Percentiles rank a stretch among this genome's conserved stretches.
Conservation (phyloP, 2,888 invertebrate species). For the Drosophila hamatofila region DNA sequence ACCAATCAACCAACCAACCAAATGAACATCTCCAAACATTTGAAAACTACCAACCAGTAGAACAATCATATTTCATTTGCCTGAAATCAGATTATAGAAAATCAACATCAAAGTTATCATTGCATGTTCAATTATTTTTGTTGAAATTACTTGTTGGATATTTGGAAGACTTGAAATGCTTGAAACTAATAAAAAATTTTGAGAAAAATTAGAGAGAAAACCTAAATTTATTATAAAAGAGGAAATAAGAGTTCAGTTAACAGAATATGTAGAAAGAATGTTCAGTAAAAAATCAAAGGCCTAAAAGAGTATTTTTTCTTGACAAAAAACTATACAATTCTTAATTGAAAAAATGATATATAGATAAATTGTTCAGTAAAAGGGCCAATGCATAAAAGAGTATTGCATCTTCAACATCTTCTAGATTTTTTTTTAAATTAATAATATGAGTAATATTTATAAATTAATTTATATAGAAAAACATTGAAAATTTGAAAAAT, state of each 20-base stretch:
- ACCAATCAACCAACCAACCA: background rate
- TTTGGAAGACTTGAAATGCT: background rate
- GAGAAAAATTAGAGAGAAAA: background rate
- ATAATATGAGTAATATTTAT: no score
- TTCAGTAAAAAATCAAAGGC: background rate
- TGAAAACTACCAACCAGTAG: background rate
- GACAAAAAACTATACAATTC: no score
- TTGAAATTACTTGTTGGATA: conserved; percentile 16
- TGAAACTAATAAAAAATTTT: background rate
- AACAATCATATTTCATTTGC: conserved; percentile 4
- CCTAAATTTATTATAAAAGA: background rate
- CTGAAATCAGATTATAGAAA: background rate
- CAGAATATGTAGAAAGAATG: background rate
- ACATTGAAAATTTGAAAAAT: no score
- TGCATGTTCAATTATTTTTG: conserved; percentile 31
- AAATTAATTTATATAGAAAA: no score
- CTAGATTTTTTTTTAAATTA: no score
- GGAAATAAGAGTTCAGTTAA: background rate
- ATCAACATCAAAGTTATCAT: conserved; percentile 3
- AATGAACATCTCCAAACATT: background rate
- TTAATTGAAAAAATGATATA: no score
- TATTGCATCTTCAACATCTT: no score
- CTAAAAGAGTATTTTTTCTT: no score
- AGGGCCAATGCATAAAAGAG: no score
- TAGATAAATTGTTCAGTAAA: no score